These are phyloP conservation scores for Myotis planiceps DNA, from an alignment of 2,797 vertebrate genomes.

Conservation along the genomic window DNA sequence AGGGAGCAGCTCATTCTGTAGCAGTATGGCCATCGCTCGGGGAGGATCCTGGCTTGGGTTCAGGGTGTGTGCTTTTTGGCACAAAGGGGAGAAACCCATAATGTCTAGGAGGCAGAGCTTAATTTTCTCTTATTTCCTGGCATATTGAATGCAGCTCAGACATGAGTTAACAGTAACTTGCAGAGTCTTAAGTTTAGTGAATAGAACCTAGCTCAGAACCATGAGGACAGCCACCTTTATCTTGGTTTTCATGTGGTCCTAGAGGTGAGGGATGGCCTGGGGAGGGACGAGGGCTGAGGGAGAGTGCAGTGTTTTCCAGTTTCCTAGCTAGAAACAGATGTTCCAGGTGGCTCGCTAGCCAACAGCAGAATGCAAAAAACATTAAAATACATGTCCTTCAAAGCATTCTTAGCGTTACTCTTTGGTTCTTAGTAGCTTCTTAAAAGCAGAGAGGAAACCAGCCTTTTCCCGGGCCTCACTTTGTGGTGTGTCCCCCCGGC, in stretches of 20 bases:
- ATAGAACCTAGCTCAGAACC: background rate
- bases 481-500: background rate
- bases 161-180: background rate
- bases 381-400: slow-evolving; percentile 79
- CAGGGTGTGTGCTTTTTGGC: background rate
- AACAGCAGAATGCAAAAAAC: slow-evolving; percentile 82
- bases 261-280: background rate
- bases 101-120: background rate
- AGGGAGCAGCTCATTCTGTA: background rate
- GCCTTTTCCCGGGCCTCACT: background rate
- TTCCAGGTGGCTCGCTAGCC: slow-evolving; percentile 80
- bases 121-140: background rate
- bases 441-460: background rate
- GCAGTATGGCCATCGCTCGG: background rate
- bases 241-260: slow-evolving; percentile 41
- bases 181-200: background rate
- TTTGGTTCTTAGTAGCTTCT: background rate
- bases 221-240: background rate
- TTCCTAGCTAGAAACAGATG: slow-evolving; percentile 91
- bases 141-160: background rate
- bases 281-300: background rate
- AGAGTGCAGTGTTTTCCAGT: slow-evolving; percentile 88
- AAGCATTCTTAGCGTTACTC: slow-evolving; percentile 77
- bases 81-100: background rate
- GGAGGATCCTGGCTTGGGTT: background rate